Evolutionary conservation across 1,140 invertebrate species (phyloP), one percentile per base, ranked within the genome.

Genomic region (Manduca sexta): DNA sequence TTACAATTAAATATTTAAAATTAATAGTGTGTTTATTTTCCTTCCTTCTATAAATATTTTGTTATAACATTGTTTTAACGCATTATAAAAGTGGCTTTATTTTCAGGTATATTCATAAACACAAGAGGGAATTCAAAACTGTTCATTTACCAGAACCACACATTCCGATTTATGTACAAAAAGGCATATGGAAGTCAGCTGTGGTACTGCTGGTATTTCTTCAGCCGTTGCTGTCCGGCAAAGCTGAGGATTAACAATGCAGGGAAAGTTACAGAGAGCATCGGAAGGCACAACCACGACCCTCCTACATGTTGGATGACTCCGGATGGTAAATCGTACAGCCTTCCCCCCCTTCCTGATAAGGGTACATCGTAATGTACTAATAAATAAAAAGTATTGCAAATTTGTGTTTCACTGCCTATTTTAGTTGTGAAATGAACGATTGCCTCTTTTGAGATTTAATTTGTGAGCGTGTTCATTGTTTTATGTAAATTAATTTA

Each of bases 191-290:
- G 82, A 13, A 85, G 82, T 59, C 82, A 85, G 43, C 56, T 85
- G 3, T 85, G 82, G 82, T 85, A 85, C 31, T 85, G 82, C 39
- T 85, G 82, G 82, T 85, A 79, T 43, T 85, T 85, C 74, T 85
- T 85, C 64, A 85, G 76, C 37, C 47, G 78, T 46, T 83, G 79
- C 33, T 85, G 82, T 56, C 82, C 82, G 5, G 82, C 79, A 0
- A 85, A 85, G 50, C 45, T 85, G 12, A 52, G 82, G 52, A 82
- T 85, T 35, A 78, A 85, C 41, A 83, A 85, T 46, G 64, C 70
- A 13, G 82, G 82, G 2, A 81, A 74, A 45, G 82, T 85, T 1
- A 85, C 79, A 0, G 79, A 85, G 46, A 71, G 65, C 39, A 85
- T 85, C 16, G 82, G 79, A 21, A 53, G 69, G 40, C 82, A 85